These are phyloP conservation scores for Apomyelois bistriatella DNA, from an alignment of 2,888 invertebrate species.

Conservation along the genomic window DNA sequence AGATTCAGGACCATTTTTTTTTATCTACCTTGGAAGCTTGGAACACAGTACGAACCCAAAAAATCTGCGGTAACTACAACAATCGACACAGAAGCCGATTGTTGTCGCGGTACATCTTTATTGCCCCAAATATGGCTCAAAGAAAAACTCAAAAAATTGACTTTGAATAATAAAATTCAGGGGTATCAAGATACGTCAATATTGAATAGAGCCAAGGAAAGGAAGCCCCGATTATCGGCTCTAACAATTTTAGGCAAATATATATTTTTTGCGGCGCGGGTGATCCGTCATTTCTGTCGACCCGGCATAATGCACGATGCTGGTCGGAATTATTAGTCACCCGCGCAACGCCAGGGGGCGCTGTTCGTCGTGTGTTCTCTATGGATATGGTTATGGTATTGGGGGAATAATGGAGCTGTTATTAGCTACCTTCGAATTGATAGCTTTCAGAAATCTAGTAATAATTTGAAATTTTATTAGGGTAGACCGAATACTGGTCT, in stretches of 20 bases:
- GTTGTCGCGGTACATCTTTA: too few relatives aligned
- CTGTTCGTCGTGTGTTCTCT: neutral
- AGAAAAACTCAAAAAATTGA: too few relatives aligned
- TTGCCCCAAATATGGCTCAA: too few relatives aligned
- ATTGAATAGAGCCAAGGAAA: neutral
- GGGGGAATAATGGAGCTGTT: neutral
- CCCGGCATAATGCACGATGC: slow-evolving; percentile 51
- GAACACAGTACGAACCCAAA: too few relatives aligned
- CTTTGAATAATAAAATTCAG: too few relatives aligned
- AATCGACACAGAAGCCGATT: too few relatives aligned
- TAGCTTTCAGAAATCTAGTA: too few relatives aligned
- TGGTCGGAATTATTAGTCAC: slow-evolving; percentile 49
- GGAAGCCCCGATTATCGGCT: slow-evolving; percentile 5
- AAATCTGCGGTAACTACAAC: too few relatives aligned
- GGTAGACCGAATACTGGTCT: too few relatives aligned
- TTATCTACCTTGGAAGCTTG: too few relatives aligned
- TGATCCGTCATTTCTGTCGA: slow-evolving; percentile 59
- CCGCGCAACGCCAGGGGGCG: slow-evolving; percentile 2
- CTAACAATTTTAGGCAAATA: slow-evolving; percentile 21
- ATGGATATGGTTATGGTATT: neutral
- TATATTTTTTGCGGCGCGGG: slow-evolving; percentile 32
- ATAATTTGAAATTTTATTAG: too few relatives aligned
- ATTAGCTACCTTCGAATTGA: neutral
- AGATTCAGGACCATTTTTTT: too few relatives aligned
- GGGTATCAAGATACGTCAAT: neutral